Evolutionary conservation across 1,140 invertebrate genomes (phyloP).

Genomic region (Rhizoglyphus robini): DNA sequence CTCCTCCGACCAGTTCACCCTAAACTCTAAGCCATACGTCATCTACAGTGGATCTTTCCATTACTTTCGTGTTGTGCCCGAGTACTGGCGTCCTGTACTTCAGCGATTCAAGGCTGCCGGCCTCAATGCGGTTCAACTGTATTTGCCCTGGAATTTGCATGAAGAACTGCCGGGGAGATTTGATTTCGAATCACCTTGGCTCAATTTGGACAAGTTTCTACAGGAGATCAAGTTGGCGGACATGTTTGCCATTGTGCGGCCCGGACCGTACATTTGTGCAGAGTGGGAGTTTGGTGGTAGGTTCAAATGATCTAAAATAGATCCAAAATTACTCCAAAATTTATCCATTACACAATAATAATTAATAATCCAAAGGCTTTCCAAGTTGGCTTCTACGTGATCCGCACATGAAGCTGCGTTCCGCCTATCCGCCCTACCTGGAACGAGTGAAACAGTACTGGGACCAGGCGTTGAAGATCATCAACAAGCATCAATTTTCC

Average conservation of each 20-base stretch:
- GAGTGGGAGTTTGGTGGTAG: conserved; percentile 41
- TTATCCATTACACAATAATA: no score
- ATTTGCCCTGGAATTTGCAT: conserved; percentile 40
- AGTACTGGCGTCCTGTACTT: conserved; percentile 39
- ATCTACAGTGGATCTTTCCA: conserved; percentile 42
- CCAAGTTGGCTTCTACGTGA: conserved; percentile 33
- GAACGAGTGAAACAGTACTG: conserved; percentile 20
- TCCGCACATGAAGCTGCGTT: conserved; percentile 22
- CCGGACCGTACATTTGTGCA: conserved; percentile 41
- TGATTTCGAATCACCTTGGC: conserved; percentile 13
- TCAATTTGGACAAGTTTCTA: conserved; percentile 35
- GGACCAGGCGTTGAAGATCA: background rate
- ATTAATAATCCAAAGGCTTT: no score
- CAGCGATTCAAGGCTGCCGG: conserved; percentile 37
- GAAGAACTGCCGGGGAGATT: conserved; percentile 30
- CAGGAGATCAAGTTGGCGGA: conserved; percentile 34
- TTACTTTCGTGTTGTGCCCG: conserved; percentile 37
- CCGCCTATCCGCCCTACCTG: conserved; percentile 28
- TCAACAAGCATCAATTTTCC: conserved; percentile 6
- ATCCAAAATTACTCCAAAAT: no score
- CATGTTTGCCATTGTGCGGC: conserved; percentile 36
- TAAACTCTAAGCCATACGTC: conserved; percentile 39
- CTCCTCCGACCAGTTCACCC: conserved; percentile 33
- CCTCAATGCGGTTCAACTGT: conserved; percentile 40
- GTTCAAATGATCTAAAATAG: no score